phyloP scores from a whole-genome alignment of 1,140 invertebrate species.

The Drosophila novamexicana region DNA sequence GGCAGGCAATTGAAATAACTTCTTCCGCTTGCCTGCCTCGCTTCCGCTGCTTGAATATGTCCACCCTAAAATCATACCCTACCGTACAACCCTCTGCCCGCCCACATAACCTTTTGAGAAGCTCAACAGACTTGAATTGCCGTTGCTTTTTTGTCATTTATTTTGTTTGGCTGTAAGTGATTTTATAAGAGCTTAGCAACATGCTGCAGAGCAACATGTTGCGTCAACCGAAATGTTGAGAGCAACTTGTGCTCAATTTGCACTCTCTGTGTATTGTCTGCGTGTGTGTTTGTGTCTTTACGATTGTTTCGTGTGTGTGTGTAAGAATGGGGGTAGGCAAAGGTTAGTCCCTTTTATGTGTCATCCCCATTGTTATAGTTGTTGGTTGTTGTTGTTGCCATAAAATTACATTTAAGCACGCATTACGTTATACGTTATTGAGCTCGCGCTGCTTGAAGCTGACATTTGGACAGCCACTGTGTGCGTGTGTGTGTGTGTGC shows the following conservation, averaged over 20 bases:
- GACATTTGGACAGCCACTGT: constrained; percentile 62
- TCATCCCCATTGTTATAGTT: constrained; percentile 40
- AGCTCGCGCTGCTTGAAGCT: constrained; percentile 71
- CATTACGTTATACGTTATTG: constrained; percentile 75
- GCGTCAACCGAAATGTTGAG: constrained; percentile 32
- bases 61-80: constrained; percentile 58
- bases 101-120: constrained; percentile 50
- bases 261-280: constrained; percentile 10
- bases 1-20: constrained; percentile 80
- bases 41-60: constrained; percentile 81
- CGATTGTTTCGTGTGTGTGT: neutral
- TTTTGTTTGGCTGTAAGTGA: constrained; percentile 74
- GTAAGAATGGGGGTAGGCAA: constrained; percentile 12
- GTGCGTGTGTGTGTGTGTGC: constrained; percentile 20
- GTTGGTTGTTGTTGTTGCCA: constrained; percentile 57
- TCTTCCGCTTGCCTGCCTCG: constrained; percentile 78
- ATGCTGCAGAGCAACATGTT: constrained; percentile 63
- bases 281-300: neutral
- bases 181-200: constrained; percentile 60
- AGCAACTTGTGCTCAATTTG: constrained; percentile 26
- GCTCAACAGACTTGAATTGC: constrained; percentile 64
- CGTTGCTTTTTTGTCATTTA: constrained; percentile 64
- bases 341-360: constrained; percentile 54
- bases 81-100: neutral
- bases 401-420: constrained; percentile 82